phyloP scores from a whole-genome alignment of 2,113 vertebrate genomes.

The Xiphophorus hellerii region DNA sequence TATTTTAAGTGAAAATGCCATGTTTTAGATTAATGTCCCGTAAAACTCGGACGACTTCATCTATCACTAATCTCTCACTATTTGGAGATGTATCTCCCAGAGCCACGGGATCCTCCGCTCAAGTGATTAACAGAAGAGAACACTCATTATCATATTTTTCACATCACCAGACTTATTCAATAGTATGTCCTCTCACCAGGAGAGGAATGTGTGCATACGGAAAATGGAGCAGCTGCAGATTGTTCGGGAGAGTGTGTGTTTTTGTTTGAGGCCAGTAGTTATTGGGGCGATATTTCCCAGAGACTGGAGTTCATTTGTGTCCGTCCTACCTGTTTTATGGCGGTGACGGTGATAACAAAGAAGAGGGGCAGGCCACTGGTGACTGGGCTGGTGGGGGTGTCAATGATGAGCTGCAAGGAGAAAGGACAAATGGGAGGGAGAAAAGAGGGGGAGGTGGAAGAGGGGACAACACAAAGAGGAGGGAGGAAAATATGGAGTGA shows the following conservation, averaged over 20 bases:
- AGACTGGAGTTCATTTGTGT: conserved; percentile 41
- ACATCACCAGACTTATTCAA: conserved; percentile 78
- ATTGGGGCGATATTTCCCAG: conserved; percentile 30
- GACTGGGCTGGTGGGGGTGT: conserved; percentile 96
- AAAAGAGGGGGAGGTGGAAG: conserved; percentile 23
- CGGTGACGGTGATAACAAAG: conserved; percentile 98
- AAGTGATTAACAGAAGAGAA: conserved; percentile 74
- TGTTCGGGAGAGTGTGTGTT: conserved; percentile 30
- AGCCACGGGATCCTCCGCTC: conserved; percentile 49
- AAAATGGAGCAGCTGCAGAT: conserved; percentile 47
- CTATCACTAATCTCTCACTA: conserved; percentile 62
- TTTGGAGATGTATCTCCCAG: conserved; percentile 47
- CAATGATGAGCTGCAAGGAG: conserved; percentile 90
- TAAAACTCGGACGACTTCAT: conserved; percentile 60
- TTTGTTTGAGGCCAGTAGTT: conserved; percentile 24
- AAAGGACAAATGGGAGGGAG: conserved; percentile 17
- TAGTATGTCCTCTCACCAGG: conserved; percentile 58
- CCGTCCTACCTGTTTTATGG: conserved; percentile 93
- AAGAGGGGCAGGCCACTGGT: conserved; percentile 97
- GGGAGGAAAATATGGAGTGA: conserved; percentile 28
- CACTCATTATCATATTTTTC: conserved; percentile 80
- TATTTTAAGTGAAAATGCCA: conserved; percentile 37
- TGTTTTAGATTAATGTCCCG: conserved; percentile 65
- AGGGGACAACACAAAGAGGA: conserved; percentile 14
- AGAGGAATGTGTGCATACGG: conserved; percentile 68